Evolutionary conservation across 2,797 vertebrate genomes (phyloP), one percentile per base, ranked within the genome.

Genomic region (Sebastes taczanowskii): DNA sequence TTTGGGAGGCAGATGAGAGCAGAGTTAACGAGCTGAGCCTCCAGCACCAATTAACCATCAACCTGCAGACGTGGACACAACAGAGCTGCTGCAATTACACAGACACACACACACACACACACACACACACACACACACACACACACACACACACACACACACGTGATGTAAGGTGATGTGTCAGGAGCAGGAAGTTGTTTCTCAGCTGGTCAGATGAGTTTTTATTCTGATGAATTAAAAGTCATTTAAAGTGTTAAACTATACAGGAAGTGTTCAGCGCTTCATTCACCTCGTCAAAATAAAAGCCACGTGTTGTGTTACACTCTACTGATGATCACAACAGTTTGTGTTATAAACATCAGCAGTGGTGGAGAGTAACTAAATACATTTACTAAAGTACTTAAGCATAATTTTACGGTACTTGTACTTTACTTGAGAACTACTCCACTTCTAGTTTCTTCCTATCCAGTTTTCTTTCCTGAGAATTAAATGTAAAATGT

Each of bases 11-110:
- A 85, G 87, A 87, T 86, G 83, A 90, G 81, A 77, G 61, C 66
- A 32, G 83, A 89, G 70, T 83, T 90, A 89, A 91, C 69, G 64
- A 91, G 85, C 79, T 56, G 58, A 86, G 83, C 80, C 86, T 89
- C 78, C 73, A 80, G 87, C 80, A 62, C 80, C 85, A 87, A 89
- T 90, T 92, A 89, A 81, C 69, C 72, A 77, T 62, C 82, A 87
- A 83, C 67, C 71, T 82, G 77, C 81, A 82, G 77, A 84, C 88
- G 82, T 91, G 88, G 79, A 88, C 77, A 11, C 32, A 75, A 55
- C 63, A 72, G 71, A 85, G 30, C 68, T 62, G 71, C 78, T 38
- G 69, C 86, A 88, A 90, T 89, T 89, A 92, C 74, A 91, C 76
- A 78, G 35, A 63, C 84, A 74, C 69, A 69, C 38, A 56, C 64